phyloP scores from a whole-genome alignment of 2,113 vertebrate genomes.

The Malurus melanocephalus region DNA sequence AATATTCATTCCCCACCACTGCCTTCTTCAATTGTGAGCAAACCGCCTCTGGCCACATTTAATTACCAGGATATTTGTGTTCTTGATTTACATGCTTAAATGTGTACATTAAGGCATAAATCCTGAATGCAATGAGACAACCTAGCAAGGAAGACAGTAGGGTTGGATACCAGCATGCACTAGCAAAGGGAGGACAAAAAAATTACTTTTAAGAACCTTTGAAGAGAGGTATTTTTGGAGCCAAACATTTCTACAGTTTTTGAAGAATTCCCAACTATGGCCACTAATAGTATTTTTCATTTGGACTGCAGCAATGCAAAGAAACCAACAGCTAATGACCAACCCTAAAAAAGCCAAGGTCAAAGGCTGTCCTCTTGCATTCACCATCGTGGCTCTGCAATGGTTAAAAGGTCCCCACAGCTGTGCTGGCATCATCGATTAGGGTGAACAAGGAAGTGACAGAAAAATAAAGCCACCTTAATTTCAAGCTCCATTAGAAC shows the following conservation, averaged over 20 bases:
- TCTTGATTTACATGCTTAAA: background rate
- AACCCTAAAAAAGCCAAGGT: background rate
- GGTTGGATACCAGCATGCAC: background rate
- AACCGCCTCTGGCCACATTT: background rate
- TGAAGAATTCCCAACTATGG: background rate
- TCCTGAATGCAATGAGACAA: background rate
- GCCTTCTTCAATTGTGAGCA: background rate
- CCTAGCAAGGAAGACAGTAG: background rate
- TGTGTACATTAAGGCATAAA: background rate
- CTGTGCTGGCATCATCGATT: conserved; percentile 55
- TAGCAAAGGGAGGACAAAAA: background rate
- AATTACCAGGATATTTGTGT: conserved; percentile 5
- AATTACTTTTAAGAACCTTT: background rate
- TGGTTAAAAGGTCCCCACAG: conserved; percentile 51
- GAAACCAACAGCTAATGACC: background rate
- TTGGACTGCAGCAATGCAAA: background rate
- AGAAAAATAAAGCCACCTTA: conserved; percentile 58
- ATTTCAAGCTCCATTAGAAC: conserved; percentile 72
- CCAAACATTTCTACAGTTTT: background rate
- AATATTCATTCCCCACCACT: background rate
- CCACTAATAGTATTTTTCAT: background rate
- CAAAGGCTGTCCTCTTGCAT: background rate
- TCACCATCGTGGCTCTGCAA: background rate
- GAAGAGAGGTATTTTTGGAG: background rate
- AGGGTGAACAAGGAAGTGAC: conserved; percentile 36